A percentile compares a stretch with the other conserved stretches of the same genome.
Evolutionary conservation across 2,797 vertebrate genomes (phyloP).

Genomic region (Phylloscopus collybita): DNA sequence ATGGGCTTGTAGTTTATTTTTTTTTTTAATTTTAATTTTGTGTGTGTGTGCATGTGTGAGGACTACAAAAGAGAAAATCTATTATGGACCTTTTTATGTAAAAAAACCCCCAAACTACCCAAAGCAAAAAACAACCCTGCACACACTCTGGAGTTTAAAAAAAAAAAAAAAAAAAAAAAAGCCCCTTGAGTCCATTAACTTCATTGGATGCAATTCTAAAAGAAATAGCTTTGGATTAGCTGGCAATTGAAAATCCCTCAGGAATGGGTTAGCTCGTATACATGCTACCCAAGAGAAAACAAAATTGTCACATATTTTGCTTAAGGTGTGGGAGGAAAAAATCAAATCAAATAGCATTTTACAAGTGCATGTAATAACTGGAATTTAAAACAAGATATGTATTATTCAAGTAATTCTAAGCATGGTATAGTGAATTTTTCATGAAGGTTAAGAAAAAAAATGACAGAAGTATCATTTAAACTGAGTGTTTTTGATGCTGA

Average conservation of each 20-base stretch:
- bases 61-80: not conserved
- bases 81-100: not conserved
- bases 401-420: slow-evolving; percentile 76
- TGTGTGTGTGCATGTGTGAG: not conserved
- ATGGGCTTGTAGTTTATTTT: not conserved
- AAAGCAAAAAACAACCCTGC: not conserved
- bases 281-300: slow-evolving; percentile 49
- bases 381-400: slow-evolving; percentile 74
- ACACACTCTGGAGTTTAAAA: not conserved
- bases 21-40: too few species aligned
- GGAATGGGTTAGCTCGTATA: not conserved
- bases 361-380: slow-evolving; percentile 70
- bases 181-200: slow-evolving; percentile 23
- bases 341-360: slow-evolving; percentile 76
- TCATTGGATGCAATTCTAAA: slow-evolving; percentile 13
- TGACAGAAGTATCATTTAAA: slow-evolving; percentile 74
- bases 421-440: slow-evolving; percentile 69
- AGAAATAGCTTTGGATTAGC: slow-evolving; percentile 40
- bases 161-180: not conserved
- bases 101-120: not conserved
- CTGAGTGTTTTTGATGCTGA: slow-evolving; percentile 71
- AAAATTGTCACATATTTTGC: slow-evolving; percentile 69
- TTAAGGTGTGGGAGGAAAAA: slow-evolving; percentile 70
- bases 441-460: slow-evolving; percentile 74
- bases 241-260: slow-evolving; percentile 37